Evolutionary conservation across 2,797 vertebrate species (phyloP).

Genomic region (Sternarchorhynchus goeldii): DNA sequence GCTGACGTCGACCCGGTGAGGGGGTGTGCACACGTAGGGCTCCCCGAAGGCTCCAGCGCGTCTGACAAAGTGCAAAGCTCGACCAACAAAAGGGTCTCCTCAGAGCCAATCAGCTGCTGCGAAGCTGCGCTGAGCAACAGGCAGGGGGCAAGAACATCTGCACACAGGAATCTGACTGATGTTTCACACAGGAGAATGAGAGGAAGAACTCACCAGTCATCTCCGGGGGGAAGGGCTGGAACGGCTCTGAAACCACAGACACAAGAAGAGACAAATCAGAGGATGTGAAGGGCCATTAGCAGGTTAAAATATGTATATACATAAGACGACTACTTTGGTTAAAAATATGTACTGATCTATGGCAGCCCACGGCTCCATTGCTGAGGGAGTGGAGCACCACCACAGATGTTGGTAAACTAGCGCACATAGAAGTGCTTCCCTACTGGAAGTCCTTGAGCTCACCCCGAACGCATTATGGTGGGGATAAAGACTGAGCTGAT

Average conservation of each 20-base stretch:
- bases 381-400: not conserved
- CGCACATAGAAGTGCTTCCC: constrained; percentile 2
- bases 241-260: constrained; percentile 81
- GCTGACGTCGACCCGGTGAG: constrained; percentile 22
- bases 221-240: constrained; percentile 89
- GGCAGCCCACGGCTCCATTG: not conserved
- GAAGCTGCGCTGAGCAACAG: constrained; percentile 70
- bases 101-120: constrained; percentile 58
- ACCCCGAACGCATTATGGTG: constrained; percentile 11
- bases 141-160: constrained; percentile 73
- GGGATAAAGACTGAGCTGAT: constrained; percentile 6
- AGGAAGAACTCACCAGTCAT: constrained; percentile 77
- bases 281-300: constrained; percentile 4
- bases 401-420: constrained; percentile 12
- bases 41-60: constrained; percentile 13
- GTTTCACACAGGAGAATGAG: constrained; percentile 7
- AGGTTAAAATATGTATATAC: constrained; percentile 1
- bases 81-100: constrained; percentile 39
- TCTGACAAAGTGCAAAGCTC: constrained; percentile 31
- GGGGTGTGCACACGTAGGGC: constrained; percentile 9
- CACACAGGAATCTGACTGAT: constrained; percentile 60
- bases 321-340: constrained; percentile 13
- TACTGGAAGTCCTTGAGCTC: constrained; percentile 27
- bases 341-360: constrained; percentile 11
- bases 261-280: constrained; percentile 35